Base-by-base conservation (phyloP, 2,797 vertebrate genomes). In the Micropoecilia bifurca region DNA sequence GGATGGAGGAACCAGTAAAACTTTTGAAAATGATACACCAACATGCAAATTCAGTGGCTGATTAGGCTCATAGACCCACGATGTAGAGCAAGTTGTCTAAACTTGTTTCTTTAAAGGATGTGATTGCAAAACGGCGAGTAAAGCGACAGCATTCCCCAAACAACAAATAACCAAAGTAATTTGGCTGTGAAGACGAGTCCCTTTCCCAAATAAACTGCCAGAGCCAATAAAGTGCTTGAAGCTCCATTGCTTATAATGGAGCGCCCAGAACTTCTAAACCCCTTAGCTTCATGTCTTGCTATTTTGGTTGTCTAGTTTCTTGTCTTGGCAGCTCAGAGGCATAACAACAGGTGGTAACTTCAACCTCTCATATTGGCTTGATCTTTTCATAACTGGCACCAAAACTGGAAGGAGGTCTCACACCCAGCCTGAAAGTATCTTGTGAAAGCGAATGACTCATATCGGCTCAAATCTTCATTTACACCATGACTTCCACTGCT, bases 351-450 rank as follows among this genome's bases (percentile, higher is more conserved):
- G 33, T 66, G 33, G 61, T 36, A 36, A 39, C 30, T 25, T 39
- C 9, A 39, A 36, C 61, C 36, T 22, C 33, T 41, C 20, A 22
- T 25, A 68, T 22, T 13, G 63, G 36, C 18, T 12, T 68, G 63
- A 41, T 41, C 63, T 68, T 68, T 68, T 68, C 63, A 68, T 68
- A 68, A 68, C 61, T 63, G 16, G 16, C 36, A 12, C 63, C 63
- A 68, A 68, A 68, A 68, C 20, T 41, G 36, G 36, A 41, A 39
- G 63, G 18, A 36, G 20, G 63, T 25, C 63, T 68, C 20, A 68
- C 20, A 68, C 9, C 20, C 36, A 39, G 36, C 1, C 63, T 68
- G 63, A 68, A 68, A 68, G 36, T 68, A 68, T 68, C 18, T 41
- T 41, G 63, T 41, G 63, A 68, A 41, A 41, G 63, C 14, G 3